Evolutionary conservation across 2,888 invertebrate genomes (phyloP), one percentile per base, ranked within the genome.

Genomic region (Archaeoteleia sp.): DNA sequence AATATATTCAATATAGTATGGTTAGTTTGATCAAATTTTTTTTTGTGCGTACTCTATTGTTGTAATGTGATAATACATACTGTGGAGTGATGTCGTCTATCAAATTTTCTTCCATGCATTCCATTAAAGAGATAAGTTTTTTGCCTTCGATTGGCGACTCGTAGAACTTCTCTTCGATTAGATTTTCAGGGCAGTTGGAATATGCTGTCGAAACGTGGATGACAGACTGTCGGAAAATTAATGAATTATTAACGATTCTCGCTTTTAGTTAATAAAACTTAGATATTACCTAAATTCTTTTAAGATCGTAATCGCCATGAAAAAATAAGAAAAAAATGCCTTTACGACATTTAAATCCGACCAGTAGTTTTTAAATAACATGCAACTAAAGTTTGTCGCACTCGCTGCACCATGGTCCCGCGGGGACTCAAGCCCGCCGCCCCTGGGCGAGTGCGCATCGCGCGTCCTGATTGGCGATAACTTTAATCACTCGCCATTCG

Each of bases 171-270:
- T 89, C 89, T 48, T 88, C 88, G 45, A 89, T 88, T 1, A 72
- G 65, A 17, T 83, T 71, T 27, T 83, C 69, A 2, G 86, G 85
- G 57, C 89, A 90, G 71, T 90, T 87, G 0, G 89, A 87, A 63
- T 88, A 90, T 0, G 89, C 89, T 0, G 90, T 90, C 0, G 90
- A 90, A 1, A 90, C 88, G 75, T 90, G 89, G 25, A 90, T 80
- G 53, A 88, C 85, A 34, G 87, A 86, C 84, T 87, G 82, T 13
- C 82, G 74, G 35, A n/a, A n/a, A n/a, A 49, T 43, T 71, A 70
- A 58, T 14, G 51, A 14, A 29, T 29, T 29, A 29, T 29, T 29
- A 29, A 29, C 7, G 2, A 9, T 27, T 27, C 23, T 23, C 14
- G 1, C 4, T 14, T 17, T 30, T 20, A 13, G 8, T 9, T 37